phyloP scores from a whole-genome alignment of 2,113 vertebrate species.

The Gasterosteus aculeatus region DNA sequence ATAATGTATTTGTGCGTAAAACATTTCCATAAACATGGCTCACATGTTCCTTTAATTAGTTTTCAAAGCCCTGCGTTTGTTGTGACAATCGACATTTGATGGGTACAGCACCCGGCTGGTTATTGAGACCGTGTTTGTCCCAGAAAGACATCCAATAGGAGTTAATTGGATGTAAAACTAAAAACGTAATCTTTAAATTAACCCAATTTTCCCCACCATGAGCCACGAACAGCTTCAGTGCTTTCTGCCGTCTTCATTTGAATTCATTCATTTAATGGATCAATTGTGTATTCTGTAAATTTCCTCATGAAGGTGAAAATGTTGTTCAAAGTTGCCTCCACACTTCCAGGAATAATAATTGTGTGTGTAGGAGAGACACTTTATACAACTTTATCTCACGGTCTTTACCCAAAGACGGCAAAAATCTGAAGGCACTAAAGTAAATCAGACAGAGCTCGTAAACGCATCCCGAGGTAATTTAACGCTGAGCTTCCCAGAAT shows the following conservation, averaged over 20 bases:
- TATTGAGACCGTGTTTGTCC: background rate
- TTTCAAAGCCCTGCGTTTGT: background rate
- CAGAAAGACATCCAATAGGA: background rate
- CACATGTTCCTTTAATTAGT: background rate
- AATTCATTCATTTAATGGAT: constrained; percentile 9
- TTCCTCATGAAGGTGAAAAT: background rate
- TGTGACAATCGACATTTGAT: background rate
- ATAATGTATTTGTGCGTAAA: background rate
- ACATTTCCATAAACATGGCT: background rate
- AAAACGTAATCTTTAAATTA: background rate
- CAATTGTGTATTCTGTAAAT: constrained; percentile 9
- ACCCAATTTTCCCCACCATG: background rate
- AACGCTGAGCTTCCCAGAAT: constrained; percentile 11
- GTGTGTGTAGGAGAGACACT: constrained; percentile 3
- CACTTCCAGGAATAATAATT: constrained; percentile 21
- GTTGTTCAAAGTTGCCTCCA: constrained; percentile 10
- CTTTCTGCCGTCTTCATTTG: background rate
- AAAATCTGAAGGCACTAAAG: no score
- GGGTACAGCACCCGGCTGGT: background rate
- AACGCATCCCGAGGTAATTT: constrained; percentile 9
- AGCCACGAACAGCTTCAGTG: background rate
- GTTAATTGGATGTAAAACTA: background rate
- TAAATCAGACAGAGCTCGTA: background rate
- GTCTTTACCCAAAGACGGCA: constrained; percentile 21
- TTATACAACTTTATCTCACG: constrained; percentile 39